phyloP scores from a whole-genome alignment of 1,140 invertebrate genomes.

The Conopomorpha cramerella region DNA sequence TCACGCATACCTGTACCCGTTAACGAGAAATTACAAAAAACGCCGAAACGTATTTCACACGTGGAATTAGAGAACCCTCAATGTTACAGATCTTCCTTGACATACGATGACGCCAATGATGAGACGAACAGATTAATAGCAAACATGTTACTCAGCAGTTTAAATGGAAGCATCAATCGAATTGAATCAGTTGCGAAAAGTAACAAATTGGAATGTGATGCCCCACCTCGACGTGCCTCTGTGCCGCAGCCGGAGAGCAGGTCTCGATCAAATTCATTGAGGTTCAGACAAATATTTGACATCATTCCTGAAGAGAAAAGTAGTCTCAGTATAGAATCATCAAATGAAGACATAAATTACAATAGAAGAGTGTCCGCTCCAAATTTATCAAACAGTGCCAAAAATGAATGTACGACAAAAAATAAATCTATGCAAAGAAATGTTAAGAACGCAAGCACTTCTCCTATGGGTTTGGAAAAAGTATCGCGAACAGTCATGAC shows the following conservation, averaged over 20 bases:
- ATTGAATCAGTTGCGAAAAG: no score
- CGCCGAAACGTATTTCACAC: no score
- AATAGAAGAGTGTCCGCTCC: constrained; percentile 27
- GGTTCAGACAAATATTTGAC: constrained; percentile 50
- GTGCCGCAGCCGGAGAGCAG: constrained; percentile 24
- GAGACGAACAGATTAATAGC: not conserved
- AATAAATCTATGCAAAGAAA: constrained; percentile 12
- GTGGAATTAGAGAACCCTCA: no score
- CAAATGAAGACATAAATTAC: constrained; percentile 25
- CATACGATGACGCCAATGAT: no score
- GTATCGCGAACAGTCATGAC: constrained; percentile 12
- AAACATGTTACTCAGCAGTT: constrained; percentile 14
- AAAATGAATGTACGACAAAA: not conserved
- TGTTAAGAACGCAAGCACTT: constrained; percentile 8
- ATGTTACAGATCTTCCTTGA: no score
- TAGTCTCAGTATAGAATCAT: constrained; percentile 48
- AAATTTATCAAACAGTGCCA: constrained; percentile 11
- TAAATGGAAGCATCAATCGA: constrained; percentile 3
- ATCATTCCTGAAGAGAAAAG: constrained; percentile 58
- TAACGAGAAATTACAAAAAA: no score
- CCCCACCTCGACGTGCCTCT: constrained; percentile 18
- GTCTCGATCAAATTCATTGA: constrained; percentile 32
- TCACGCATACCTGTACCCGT: constrained; percentile 50
- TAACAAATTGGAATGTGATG: no score
- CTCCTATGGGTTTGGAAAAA: not conserved